Evolutionary conservation across 23 tunicate species (phyloP).

Genomic region (Pegea sp.): DNA sequence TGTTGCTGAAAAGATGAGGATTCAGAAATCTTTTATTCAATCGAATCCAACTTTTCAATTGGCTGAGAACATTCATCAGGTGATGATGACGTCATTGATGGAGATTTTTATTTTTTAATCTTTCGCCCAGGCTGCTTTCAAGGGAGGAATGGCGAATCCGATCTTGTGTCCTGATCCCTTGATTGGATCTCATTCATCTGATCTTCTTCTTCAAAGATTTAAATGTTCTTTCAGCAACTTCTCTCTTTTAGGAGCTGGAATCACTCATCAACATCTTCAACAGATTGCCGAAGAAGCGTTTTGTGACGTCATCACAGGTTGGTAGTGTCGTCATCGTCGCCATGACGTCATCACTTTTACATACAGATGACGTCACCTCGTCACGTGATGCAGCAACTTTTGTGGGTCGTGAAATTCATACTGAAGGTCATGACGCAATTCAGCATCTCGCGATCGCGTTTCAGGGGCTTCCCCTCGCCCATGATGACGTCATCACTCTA

Average conservation of each 20-base stretch:
- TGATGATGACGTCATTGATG: no score
- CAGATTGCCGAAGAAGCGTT: conserved; percentile 12
- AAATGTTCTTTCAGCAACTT: conserved; percentile 16
- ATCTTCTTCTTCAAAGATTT: conserved; percentile 23
- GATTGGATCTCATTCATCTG: conserved; percentile 64
- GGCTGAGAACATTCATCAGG: conserved; percentile 54
- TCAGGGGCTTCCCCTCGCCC: conserved; percentile 25
- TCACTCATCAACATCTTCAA: conserved; percentile 26
- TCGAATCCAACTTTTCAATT: conserved; percentile 26
- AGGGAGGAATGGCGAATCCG: conserved; percentile 23
- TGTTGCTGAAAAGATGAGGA: conserved; percentile 20
- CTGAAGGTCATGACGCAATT: conserved; percentile 5
- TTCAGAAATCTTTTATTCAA: conserved; percentile 28
- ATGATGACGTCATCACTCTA: conserved; percentile 37
- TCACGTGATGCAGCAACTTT: conserved; percentile 10
- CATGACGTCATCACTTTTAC: no score
- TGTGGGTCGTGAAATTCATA: conserved; percentile 38
- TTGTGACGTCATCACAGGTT: no score
- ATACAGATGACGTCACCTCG: no score
- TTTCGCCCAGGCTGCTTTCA: conserved; percentile 41
- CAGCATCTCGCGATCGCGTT: conserved; percentile 41
- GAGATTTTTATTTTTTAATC: no score
- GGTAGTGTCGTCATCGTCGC: no score
- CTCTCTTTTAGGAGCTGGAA: conserved; percentile 63
- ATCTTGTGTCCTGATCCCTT: conserved; percentile 39